Evolutionary conservation across 1,140 invertebrate species (phyloP).

Genomic region (Sesamia nonagrioides): DNA sequence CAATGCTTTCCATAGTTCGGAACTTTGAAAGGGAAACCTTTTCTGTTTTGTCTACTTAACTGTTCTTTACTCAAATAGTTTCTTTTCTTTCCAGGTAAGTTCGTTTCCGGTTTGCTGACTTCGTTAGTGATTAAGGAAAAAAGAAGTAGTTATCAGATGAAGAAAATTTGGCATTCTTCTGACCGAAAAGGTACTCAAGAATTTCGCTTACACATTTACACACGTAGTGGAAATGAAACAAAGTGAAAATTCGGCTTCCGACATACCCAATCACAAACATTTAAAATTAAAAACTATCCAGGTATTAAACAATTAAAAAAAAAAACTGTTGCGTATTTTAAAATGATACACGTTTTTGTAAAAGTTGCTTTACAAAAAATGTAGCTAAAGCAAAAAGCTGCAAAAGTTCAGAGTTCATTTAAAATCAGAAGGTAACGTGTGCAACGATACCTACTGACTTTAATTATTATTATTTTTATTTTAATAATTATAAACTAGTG

Average conservation of each 20-base stretch:
- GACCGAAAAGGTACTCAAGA: conserved; percentile 19
- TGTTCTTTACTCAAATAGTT: conserved; percentile 19
- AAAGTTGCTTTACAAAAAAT: background rate
- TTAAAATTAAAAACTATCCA: too few relatives aligned
- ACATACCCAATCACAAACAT: background rate
- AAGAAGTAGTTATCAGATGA: conserved; percentile 4
- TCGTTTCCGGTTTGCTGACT: conserved; percentile 21
- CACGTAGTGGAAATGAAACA: background rate
- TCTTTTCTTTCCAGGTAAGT: conserved; percentile 43
- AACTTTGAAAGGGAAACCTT: background rate
- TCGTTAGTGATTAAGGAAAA: conserved; percentile 13
- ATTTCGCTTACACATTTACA: conserved; percentile 19
- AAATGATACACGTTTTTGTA: background rate
- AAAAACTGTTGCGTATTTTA: too few relatives aligned
- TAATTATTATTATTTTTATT: too few relatives aligned
- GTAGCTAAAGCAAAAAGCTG: background rate
- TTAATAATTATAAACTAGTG: too few relatives aligned
- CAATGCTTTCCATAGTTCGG: background rate
- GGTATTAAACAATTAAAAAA: too few relatives aligned
- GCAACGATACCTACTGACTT: too few relatives aligned
- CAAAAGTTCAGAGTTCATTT: too few relatives aligned
- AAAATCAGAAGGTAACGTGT: too few relatives aligned
- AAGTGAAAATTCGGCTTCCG: conserved; percentile 8
- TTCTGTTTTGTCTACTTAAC: too few relatives aligned
- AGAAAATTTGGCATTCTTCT: conserved; percentile 11